These are phyloP conservation scores for Menidia menidia DNA, from an alignment of 2,797 vertebrate species.

Conservation along the genomic window DNA sequence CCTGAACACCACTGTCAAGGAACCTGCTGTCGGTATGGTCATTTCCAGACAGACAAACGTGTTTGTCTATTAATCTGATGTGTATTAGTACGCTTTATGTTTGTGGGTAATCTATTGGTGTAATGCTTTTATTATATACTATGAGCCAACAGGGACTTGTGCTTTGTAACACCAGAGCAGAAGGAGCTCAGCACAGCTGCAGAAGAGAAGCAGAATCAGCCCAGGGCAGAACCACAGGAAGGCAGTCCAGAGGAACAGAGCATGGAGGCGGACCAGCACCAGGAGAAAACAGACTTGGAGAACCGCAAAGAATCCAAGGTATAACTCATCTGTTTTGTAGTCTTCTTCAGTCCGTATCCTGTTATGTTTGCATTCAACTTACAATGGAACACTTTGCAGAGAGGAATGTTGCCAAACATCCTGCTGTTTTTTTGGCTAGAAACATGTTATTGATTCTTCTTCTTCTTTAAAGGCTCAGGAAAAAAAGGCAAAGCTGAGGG, in stretches of 20 bases:
- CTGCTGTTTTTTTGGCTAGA: too few relatives aligned
- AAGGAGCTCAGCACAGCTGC: slow-evolving; percentile 34
- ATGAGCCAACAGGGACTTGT: neutral
- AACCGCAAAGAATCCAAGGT: slow-evolving; percentile 84
- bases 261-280: slow-evolving; percentile 74
- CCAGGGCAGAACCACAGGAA: slow-evolving; percentile 49
- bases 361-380: neutral
- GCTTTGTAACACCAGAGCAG: slow-evolving; percentile 45
- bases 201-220: slow-evolving; percentile 48
- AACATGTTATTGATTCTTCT: too few relatives aligned
- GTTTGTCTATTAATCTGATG: neutral
- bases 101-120: neutral
- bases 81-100: too few relatives aligned
- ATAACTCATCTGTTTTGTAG: slow-evolving; percentile 36
- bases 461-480: slow-evolving; percentile 81
- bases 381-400: too few relatives aligned
- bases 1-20: slow-evolving; percentile 75
- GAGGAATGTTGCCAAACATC: too few relatives aligned
- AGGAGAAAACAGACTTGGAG: slow-evolving; percentile 78
- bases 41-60: neutral
- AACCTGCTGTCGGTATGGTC: slow-evolving; percentile 47
- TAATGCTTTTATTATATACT: neutral
- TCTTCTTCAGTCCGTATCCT: too few relatives aligned
- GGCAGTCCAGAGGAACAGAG: slow-evolving; percentile 48
- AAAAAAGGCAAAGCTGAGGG: slow-evolving; percentile 88